These are phyloP conservation scores for Nyctereutes procyonoides DNA, from an alignment of 2,113 vertebrate species.

Conservation along the genomic window DNA sequence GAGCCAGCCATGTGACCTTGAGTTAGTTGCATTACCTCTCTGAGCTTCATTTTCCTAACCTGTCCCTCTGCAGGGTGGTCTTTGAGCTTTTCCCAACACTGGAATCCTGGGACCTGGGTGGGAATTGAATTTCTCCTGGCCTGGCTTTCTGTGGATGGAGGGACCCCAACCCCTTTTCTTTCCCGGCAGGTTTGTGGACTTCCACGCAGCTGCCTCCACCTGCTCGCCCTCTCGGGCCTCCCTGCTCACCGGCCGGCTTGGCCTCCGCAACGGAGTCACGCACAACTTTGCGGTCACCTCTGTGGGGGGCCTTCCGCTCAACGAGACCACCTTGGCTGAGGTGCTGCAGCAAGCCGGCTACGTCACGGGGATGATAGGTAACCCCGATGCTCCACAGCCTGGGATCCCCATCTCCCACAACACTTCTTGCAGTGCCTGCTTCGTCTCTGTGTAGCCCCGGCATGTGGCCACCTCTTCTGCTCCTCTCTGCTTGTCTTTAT, in stretches of 20 bases:
- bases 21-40: rapidly evolving
- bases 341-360: constrained; percentile 92
- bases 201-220: constrained; percentile 96
- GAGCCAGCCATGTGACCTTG: neutral
- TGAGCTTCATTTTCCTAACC: neutral
- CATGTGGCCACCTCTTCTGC: rapidly evolving
- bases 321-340: constrained; percentile 94
- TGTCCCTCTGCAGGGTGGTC: rapidly evolving
- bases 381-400: rapidly evolving
- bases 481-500: rapidly evolving
- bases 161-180: rapidly evolving
- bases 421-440: neutral
- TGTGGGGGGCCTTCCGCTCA: constrained; percentile 92
- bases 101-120: neutral
- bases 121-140: rapidly evolving
- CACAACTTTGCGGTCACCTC: constrained; percentile 94
- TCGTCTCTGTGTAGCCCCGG: too few relatives aligned
- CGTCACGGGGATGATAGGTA: constrained; percentile 93
- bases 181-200: constrained; percentile 92
- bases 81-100: neutral
- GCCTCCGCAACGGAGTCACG: constrained; percentile 94
- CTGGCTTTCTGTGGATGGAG: neutral
- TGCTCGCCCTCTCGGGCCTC: constrained; percentile 97
- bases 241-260: constrained; percentile 94
- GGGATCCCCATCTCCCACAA: rapidly evolving